Evolutionary conservation across 2,888 invertebrate genomes (phyloP), one percentile per base, ranked within the genome.

Genomic region (Laothoe populi): DNA sequence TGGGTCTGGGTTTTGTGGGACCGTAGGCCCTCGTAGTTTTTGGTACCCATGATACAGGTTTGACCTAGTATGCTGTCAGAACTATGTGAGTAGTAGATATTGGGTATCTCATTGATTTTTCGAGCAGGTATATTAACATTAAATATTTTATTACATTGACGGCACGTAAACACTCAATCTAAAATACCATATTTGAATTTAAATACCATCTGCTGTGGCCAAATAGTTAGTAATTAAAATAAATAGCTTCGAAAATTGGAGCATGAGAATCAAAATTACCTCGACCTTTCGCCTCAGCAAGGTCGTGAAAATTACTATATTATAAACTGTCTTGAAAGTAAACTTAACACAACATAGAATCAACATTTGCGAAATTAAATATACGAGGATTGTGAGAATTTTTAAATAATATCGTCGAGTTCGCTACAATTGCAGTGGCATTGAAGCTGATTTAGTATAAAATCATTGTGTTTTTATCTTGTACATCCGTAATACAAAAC

Each of bases 381-480:
- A 53, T 10, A 23, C 46, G 3, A 5, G 19, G 53, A 11, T 35
- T 35, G 53, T 53, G 53, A 19, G 53, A 53, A 53, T 35, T 53
- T 53, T 35, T 11, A 35, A 53, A 53, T 53, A 10, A 35, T 53
- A 4, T 31, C 19, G 53, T 35, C 16, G 16, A 19, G n/a, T 35
- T 53, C 8, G 31, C 10, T 53, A 53, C 35, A 64, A 61, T 35
- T 40, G 7, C 35, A 11, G 58, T 16, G 53, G 49, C 65, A 66
- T 65, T 66, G 64, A 63, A 62, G 53, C 65, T 38, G 24, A 48
- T 65, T 66, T 62, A 63, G 13, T 21, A 44, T 23, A 59, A 31
- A 59, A 11, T 53, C 61, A 66, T 70, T 71, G 70, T 65, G 64
- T 65, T 65, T 69, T 60, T 58, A 65, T 64, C 45, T 57, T 16